Conservation (phyloP, 2,797 vertebrate genomes). For the Sebastiscus tertius region DNA sequence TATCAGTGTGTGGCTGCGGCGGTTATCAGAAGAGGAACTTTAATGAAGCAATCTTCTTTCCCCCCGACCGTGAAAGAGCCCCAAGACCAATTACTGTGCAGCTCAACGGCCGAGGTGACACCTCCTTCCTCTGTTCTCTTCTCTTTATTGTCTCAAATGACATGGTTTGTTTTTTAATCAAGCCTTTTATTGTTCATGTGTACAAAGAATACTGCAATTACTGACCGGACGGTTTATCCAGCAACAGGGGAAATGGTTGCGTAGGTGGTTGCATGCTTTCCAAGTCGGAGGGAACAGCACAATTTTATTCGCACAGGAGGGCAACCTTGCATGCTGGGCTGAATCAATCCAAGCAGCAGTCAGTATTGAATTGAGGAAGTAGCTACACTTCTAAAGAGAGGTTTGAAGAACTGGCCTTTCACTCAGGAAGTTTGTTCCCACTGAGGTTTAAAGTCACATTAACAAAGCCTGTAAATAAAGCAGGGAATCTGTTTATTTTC, state of each 20-base stretch:
- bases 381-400: conserved; percentile 17
- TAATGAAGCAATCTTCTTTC: conserved; percentile 84
- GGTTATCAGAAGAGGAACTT: conserved; percentile 79
- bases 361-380: conserved; percentile 33
- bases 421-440: conserved; percentile 32
- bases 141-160: conserved; percentile 73
- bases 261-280: conserved; percentile 47
- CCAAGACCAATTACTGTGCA: conserved; percentile 79
- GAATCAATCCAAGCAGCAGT: conserved; percentile 43
- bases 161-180: conserved; percentile 75
- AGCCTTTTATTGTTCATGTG: conserved; percentile 74
- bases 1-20: conserved; percentile 56
- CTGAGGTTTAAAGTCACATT: conserved; percentile 31
- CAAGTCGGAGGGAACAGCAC: conserved; percentile 39
- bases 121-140: conserved; percentile 67
- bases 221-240: conserved; percentile 65
- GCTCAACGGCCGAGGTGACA: conserved; percentile 68
- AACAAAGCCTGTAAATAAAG: conserved; percentile 51
- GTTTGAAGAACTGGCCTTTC: conserved; percentile 38
- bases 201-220: conserved; percentile 74
- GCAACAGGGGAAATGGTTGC: conserved; percentile 51
- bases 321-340: conserved; percentile 24
- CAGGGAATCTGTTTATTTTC: conserved; percentile 34
- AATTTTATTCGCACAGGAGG: conserved; percentile 43
- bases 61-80: conserved; percentile 77